These are phyloP conservation scores for Bursaphelenchus mucronatus DNA, from an alignment of 1,140 invertebrate species.

Conservation along the genomic window DNA sequence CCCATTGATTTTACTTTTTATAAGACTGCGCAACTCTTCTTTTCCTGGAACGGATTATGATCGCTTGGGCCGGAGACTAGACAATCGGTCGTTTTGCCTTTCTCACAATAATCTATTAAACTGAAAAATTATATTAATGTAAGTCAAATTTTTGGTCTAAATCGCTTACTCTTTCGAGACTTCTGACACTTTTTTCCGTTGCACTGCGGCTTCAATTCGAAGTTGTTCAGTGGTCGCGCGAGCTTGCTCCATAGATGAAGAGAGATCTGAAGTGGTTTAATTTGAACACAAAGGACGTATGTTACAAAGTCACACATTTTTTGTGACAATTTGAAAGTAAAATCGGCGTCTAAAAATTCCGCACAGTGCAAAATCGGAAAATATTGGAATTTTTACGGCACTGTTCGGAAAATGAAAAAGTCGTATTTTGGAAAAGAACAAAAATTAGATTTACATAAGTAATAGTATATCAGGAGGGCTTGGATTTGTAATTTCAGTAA, in stretches of 20 bases:
- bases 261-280: too few relatives aligned
- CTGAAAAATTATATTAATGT: conserved; percentile 22
- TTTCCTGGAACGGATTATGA: conserved; percentile 39
- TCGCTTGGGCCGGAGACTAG: conserved; percentile 29
- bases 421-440: too few relatives aligned
- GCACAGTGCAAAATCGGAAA: too few relatives aligned
- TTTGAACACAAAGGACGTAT: too few relatives aligned
- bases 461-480: too few relatives aligned
- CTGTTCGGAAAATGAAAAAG: too few relatives aligned
- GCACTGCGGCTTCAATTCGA: conserved; percentile 31
- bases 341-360: too few relatives aligned
- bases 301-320: too few relatives aligned
- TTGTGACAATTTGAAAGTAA: too few relatives aligned
- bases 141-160: conserved; percentile 12
- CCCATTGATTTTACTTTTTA: conserved; percentile 5
- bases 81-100: conserved; percentile 19
- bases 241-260: conserved; percentile 26
- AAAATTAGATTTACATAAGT: too few relatives aligned
- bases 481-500: too few relatives aligned
- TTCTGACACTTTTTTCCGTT: conserved; percentile 42
- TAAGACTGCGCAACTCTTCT: conserved; percentile 30
- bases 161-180: conserved; percentile 43
- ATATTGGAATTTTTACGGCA: too few relatives aligned
- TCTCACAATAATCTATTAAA: conserved; percentile 36
- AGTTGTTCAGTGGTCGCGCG: conserved; percentile 40